These are phyloP conservation scores for Muscidifurax raptorellus DNA, from an alignment of 1,140 invertebrate genomes.

Conservation along the genomic window DNA sequence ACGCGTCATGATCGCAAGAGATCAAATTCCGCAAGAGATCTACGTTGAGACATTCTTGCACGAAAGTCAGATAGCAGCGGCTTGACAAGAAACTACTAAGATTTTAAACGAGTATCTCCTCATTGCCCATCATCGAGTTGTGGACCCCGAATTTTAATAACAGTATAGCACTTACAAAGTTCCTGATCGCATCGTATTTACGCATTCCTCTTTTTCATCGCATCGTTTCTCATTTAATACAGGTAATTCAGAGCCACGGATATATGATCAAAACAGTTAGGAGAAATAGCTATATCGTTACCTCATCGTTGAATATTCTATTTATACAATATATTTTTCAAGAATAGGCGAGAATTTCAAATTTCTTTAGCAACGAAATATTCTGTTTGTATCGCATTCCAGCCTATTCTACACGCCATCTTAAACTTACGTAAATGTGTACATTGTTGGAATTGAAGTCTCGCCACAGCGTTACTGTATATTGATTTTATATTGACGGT, in stretches of 20 bases:
- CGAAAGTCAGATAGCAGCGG: conserved; percentile 54
- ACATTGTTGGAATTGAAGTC: background rate
- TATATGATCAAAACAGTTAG: too few species aligned
- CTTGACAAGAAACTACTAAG: conserved; percentile 57
- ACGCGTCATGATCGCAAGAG: background rate
- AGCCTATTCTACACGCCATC: background rate
- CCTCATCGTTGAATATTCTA: too few species aligned
- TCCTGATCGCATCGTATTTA: too few species aligned
- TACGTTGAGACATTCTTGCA: conserved; percentile 56
- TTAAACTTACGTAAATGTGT: background rate
- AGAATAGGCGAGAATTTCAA: too few species aligned
- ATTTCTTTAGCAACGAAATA: background rate
- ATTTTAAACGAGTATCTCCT: too few species aligned
- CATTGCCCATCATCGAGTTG: conserved; percentile 31
- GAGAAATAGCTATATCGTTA: too few species aligned
- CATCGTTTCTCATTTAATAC: background rate
- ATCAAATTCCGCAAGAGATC: conserved; percentile 32
- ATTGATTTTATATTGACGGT: conserved; percentile 6
- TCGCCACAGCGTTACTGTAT: background rate
- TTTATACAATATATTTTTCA: too few species aligned
- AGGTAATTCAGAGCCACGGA: background rate
- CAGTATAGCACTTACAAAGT: too few species aligned
- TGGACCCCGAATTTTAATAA: too few species aligned
- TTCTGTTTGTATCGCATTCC: background rate
- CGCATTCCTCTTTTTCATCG: background rate